Evolutionary conservation across 2,797 vertebrate genomes (phyloP).

Genomic region (Rhodeus uyekii): DNA sequence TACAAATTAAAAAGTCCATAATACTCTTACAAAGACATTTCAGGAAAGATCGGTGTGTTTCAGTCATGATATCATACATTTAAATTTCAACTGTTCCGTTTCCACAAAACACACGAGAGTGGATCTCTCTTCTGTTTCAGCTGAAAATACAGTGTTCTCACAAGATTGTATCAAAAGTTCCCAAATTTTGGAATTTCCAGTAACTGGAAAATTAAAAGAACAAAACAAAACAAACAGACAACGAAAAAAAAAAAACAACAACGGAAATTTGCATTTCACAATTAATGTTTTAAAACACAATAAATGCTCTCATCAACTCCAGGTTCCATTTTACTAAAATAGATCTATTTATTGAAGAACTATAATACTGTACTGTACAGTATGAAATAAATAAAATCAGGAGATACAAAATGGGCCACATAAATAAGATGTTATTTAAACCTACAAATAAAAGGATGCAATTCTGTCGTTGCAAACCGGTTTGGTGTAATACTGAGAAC

Average conservation of each 20-base stretch:
- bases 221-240: constrained; percentile 79
- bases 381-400: constrained; percentile 99
- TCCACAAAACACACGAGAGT: constrained; percentile 98
- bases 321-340: constrained; percentile 99
- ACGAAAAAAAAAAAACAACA: constrained; percentile 69
- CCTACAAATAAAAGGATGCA: constrained; percentile 99
- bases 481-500: constrained; percentile 99
- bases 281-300: constrained; percentile 99
- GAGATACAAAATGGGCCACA: constrained; percentile 99
- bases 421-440: constrained; percentile 98
- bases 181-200: constrained; percentile 99
- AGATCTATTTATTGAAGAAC: constrained; percentile 99
- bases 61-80: constrained; percentile 99
- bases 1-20: constrained; percentile 99
- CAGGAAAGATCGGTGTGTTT: constrained; percentile 96
- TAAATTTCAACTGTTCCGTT: constrained; percentile 99
- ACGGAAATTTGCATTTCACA: constrained; percentile 99
- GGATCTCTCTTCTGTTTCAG: constrained; percentile 86
- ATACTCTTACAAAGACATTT: constrained; percentile 99
- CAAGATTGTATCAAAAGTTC: constrained; percentile 99
- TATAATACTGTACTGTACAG: constrained; percentile 99
- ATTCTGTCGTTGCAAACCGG: constrained; percentile 87
- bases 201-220: constrained; percentile 96
- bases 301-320: constrained; percentile 99
- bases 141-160: constrained; percentile 99